Percentiles rank a stretch among this genome's conserved stretches.
Evolutionary conservation across 2,797 vertebrate genomes (phyloP).

Genomic region (Loriculus beryllinus): DNA sequence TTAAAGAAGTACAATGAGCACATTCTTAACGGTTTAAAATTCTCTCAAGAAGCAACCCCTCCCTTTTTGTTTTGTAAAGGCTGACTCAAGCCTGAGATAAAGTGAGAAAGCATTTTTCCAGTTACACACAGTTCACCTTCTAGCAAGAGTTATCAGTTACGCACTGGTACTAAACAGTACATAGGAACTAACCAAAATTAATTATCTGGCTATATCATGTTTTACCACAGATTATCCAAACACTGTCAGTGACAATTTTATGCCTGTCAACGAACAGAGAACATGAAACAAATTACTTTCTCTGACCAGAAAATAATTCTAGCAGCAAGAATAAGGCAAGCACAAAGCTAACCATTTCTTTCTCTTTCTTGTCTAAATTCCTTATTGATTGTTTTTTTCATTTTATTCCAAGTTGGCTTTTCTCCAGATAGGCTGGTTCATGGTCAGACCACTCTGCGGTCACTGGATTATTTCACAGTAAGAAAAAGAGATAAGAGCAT

Average conservation of each 20-base stretch:
- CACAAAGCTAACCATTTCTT: slow-evolving; percentile 59
- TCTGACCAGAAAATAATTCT: not conserved
- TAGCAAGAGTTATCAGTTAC: slow-evolving; percentile 22
- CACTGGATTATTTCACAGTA: slow-evolving; percentile 76
- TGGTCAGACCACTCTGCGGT: slow-evolving; percentile 74
- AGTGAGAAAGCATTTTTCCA: slow-evolving; percentile 55
- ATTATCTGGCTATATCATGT: slow-evolving; percentile 29
- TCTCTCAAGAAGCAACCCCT: slow-evolving; percentile 56
- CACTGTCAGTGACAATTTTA: slow-evolving; percentile 50
- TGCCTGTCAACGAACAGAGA: slow-evolving; percentile 6
- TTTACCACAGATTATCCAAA: slow-evolving; percentile 51
- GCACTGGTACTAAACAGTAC: slow-evolving; percentile 10
- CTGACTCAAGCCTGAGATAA: slow-evolving; percentile 51
- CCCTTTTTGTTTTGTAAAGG: slow-evolving; percentile 50
- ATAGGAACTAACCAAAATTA: slow-evolving; percentile 32
- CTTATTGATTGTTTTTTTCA: slow-evolving; percentile 24
- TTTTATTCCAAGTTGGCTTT: slow-evolving; percentile 31
- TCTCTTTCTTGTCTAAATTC: slow-evolving; percentile 68
- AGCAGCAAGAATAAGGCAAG: slow-evolving; percentile 12
- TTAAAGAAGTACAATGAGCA: slow-evolving; percentile 21
- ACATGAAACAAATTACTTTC: slow-evolving; percentile 45
- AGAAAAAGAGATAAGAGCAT: slow-evolving; percentile 79
- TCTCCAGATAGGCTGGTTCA: slow-evolving; percentile 75
- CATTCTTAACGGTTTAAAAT: slow-evolving; percentile 48
- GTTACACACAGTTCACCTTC: not conserved